phyloP scores from a whole-genome alignment of 1,140 invertebrate species.

The Drosophila ohnishii region DNA sequence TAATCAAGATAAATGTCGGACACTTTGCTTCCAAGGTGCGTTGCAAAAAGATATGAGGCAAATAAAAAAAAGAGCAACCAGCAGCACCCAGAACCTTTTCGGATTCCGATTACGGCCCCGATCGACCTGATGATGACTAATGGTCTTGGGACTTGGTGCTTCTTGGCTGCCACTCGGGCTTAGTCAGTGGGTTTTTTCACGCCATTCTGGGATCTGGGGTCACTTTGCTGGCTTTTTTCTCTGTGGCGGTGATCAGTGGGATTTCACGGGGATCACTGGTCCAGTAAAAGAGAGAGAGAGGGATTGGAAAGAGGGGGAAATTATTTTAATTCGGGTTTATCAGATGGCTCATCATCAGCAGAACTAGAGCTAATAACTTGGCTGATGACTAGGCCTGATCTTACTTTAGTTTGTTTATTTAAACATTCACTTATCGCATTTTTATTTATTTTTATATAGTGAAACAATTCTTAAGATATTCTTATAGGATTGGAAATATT shows the following conservation, averaged over 20 bases:
- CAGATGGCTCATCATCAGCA: slow-evolving; percentile 16
- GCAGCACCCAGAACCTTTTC: slow-evolving; percentile 36
- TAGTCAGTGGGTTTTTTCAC: slow-evolving; percentile 70
- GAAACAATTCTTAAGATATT: neutral
- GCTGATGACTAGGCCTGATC: neutral
- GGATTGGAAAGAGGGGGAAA: neutral
- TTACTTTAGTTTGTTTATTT: neutral
- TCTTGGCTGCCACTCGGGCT: slow-evolving; percentile 48
- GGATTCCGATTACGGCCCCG: slow-evolving; percentile 43
- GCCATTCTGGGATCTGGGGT: slow-evolving; percentile 24
- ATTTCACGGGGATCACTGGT: slow-evolving; percentile 28
- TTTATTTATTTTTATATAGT: neutral
- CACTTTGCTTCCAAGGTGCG: slow-evolving; percentile 60
- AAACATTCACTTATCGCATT: too few relatives aligned
- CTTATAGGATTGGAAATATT: neutral
- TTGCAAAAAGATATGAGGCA: slow-evolving; percentile 49
- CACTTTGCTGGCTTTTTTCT: slow-evolving; percentile 33
- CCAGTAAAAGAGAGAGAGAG: slow-evolving; percentile 1
- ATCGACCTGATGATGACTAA: slow-evolving; percentile 75
- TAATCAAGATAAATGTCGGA: slow-evolving; percentile 80
- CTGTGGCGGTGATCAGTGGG: slow-evolving; percentile 44
- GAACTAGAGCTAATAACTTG: neutral
- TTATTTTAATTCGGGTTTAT: slow-evolving; percentile 24
- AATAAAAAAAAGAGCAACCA: slow-evolving; percentile 15
- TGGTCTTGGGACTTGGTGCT: slow-evolving; percentile 31